phyloP scores from a whole-genome alignment of 37 sponge, comb jelly and placozoan genomes.

The Halisarca cf. caerulea region DNA sequence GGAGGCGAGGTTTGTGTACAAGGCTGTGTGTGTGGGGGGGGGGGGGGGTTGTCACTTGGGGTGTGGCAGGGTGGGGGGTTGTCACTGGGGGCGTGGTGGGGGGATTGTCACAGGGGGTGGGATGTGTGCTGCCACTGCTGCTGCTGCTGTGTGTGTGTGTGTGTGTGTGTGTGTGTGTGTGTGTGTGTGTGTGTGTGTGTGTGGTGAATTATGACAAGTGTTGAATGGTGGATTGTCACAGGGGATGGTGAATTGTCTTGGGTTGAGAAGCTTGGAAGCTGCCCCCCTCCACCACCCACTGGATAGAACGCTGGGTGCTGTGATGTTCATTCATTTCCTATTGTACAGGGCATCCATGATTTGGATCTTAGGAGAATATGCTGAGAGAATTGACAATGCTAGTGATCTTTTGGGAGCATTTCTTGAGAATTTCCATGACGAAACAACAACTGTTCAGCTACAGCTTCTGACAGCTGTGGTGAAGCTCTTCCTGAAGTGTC shows the following conservation, averaged over 20 bases:
- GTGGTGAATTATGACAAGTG: too few species aligned
- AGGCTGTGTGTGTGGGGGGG: too few species aligned
- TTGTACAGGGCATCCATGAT: conserved; percentile 99
- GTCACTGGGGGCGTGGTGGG: background rate
- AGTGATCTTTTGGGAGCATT: conserved; percentile 89
- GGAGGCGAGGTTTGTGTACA: conserved; percentile 78
- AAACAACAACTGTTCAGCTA: conserved; percentile 93
- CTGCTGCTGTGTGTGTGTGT: too few species aligned
- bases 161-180: too few species aligned
- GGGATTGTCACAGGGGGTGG: too few species aligned
- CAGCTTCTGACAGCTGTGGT: conserved; percentile 96
- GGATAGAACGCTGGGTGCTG: background rate
- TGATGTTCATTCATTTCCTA: background rate
- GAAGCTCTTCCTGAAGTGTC: conserved; percentile 96
- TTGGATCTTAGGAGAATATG: conserved; percentile 99
- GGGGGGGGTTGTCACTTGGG: too few species aligned
- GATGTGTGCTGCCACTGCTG: too few species aligned
- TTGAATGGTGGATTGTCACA: too few species aligned
- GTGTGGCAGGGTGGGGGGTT: background rate
- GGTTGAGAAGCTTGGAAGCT: too few species aligned
- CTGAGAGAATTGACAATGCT: conserved; percentile 94
- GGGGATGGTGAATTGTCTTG: too few species aligned
- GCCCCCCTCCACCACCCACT: too few species aligned
- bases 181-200: too few species aligned
- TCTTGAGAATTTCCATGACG: conserved; percentile 93